phyloP scores from a whole-genome alignment of 2,888 invertebrate species.

The Polyommatus icarus region DNA sequence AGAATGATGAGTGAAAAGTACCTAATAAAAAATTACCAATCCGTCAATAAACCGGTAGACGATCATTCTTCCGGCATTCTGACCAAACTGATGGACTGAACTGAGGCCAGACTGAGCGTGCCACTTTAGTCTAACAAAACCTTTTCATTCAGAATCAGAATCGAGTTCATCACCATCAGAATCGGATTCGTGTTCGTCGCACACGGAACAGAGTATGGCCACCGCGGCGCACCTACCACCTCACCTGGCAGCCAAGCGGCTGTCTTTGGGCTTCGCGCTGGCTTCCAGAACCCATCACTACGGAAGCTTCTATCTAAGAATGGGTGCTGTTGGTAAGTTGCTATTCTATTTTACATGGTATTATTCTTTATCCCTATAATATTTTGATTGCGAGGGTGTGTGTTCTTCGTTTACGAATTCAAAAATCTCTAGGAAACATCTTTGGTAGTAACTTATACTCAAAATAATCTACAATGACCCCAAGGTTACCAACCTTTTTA shows the following conservation, averaged over 20 bases:
- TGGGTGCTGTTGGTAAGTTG: constrained; percentile 92
- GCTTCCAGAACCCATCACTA: constrained; percentile 86
- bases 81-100: no score
- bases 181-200: constrained; percentile 75
- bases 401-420: no score
- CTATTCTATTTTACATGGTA: neutral
- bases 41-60: no score
- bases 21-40: no score
- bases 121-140: neutral
- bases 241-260: constrained; percentile 64
- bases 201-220: constrained; percentile 80
- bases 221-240: constrained; percentile 63
- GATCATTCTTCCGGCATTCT: no score
- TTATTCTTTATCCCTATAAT: no score
- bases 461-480: neutral
- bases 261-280: constrained; percentile 76
- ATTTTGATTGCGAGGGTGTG: no score
- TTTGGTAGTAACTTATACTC: no score
- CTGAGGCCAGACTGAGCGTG: no score
- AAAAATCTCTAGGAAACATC: no score
- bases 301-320: constrained; percentile 94
- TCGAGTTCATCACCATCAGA: constrained; percentile 70
- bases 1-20: no score
- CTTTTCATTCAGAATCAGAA: constrained; percentile 59
- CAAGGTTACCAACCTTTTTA: no score